Evolutionary conservation across 2,888 invertebrate species (phyloP).

Genomic region (Acanthosepion esculentum): DNA sequence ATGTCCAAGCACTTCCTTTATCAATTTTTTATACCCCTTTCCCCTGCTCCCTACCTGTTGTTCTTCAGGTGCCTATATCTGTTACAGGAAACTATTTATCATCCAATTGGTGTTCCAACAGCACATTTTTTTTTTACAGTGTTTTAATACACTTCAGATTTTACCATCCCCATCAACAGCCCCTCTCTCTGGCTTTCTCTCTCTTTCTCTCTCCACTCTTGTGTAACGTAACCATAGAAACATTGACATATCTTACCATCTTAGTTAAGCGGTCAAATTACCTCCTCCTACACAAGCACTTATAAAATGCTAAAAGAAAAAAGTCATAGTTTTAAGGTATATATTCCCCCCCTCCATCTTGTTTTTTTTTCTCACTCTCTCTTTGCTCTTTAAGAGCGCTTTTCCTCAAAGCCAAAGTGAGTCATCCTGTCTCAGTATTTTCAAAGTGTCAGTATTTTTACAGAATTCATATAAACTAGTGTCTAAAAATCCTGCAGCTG

Average conservation of each 20-base stretch:
- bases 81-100: conserved; percentile 20
- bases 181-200: too few relatives aligned
- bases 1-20: neutral
- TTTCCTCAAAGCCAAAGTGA: neutral
- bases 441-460: neutral
- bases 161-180: neutral
- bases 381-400: neutral
- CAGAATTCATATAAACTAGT: neutral
- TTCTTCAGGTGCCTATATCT: conserved; percentile 6
- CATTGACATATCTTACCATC: conserved; percentile 15
- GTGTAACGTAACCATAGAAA: conserved; percentile 23
- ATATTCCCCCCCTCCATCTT: neutral
- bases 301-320: neutral
- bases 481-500: neutral
- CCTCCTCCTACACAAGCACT: conserved; percentile 15
- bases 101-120: neutral
- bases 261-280: neutral
- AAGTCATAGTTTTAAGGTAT: neutral
- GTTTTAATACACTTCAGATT: conserved; percentile 12
- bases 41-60: neutral
- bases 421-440: conserved; percentile 17
- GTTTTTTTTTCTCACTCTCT: neutral
- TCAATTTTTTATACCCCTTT: neutral
- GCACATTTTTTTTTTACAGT: neutral
- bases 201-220: neutral